A percentile compares a stretch with the other conserved stretches of the same genome.
These are phyloP conservation scores for Ispidina lecontei DNA, from an alignment of 2,797 vertebrate species.

Conservation along the genomic window DNA sequence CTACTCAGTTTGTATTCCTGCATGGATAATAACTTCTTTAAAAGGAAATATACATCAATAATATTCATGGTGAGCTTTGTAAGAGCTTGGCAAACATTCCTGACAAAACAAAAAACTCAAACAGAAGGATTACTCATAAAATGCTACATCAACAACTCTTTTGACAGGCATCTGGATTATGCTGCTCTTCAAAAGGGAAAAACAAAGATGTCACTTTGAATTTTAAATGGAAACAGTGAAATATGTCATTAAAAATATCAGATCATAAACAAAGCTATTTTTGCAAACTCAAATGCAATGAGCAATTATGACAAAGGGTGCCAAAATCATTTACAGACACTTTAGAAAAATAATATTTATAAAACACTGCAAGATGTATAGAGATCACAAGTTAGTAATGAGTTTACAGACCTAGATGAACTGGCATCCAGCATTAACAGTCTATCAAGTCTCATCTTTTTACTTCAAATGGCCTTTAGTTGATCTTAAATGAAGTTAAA, in stretches of 20 bases:
- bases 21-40: slow-evolving; percentile 42
- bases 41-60: slow-evolving; percentile 63
- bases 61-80: slow-evolving; percentile 58
- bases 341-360: neutral
- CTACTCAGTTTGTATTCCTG: slow-evolving; percentile 8
- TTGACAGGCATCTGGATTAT: slow-evolving; percentile 60
- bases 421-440: neutral
- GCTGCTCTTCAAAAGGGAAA: slow-evolving; percentile 52
- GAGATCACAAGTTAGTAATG: neutral
- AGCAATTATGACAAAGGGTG: slow-evolving; percentile 36
- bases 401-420: neutral
- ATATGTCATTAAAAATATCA: slow-evolving; percentile 60
- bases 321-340: neutral
- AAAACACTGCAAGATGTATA: neutral
- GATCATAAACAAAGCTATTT: slow-evolving; percentile 59
- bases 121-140: slow-evolving; percentile 73
- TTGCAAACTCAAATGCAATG: slow-evolving; percentile 3
- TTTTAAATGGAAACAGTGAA: slow-evolving; percentile 57
- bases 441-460: neutral
- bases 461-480: neutral
- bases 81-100: slow-evolving; percentile 60
- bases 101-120: slow-evolving; percentile 69
- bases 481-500: neutral
- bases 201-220: slow-evolving; percentile 46
- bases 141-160: slow-evolving; percentile 55